These are phyloP conservation scores for Pantherophis guttatus DNA, from an alignment of 2,113 vertebrate species.

Conservation along the genomic window DNA sequence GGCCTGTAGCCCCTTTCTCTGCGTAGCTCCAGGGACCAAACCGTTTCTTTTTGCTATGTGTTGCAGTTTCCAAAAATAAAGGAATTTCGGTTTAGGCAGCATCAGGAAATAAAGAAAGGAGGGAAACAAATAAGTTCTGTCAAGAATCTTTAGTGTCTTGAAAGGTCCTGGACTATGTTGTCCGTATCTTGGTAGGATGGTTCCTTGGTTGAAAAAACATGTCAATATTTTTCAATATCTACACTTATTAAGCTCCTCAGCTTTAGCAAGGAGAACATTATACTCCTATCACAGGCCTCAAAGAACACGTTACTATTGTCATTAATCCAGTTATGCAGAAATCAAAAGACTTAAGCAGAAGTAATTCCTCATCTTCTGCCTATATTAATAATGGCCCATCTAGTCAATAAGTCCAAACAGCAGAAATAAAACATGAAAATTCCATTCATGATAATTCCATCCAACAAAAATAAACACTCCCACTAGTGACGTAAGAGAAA, in stretches of 20 bases:
- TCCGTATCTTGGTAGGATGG: not conserved
- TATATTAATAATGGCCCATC: slow-evolving; percentile 32
- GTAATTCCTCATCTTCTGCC: slow-evolving; percentile 10
- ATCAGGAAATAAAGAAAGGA: not conserved
- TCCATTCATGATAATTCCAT: slow-evolving; percentile 35
- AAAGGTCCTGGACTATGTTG: not conserved
- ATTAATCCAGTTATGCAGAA: slow-evolving; percentile 10
- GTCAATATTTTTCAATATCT: not conserved
- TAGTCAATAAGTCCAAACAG: slow-evolving; percentile 25
- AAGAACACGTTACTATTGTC: not conserved
- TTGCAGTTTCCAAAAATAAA: not conserved
- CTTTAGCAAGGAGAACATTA: not conserved
- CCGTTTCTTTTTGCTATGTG: not conserved
- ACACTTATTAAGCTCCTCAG: not conserved
- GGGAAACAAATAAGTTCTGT: not conserved
- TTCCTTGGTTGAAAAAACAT: not conserved
- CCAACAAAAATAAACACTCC: slow-evolving; percentile 27
- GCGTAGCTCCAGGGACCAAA: not conserved
- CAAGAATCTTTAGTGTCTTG: not conserved
- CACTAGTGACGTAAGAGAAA: slow-evolving; percentile 33
- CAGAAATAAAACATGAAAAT: slow-evolving; percentile 27
- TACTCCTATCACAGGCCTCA: not conserved
- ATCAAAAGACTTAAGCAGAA: not conserved
- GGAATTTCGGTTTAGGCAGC: not conserved
- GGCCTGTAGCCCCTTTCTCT: not conserved